These are phyloP conservation scores for Microtus montanus DNA, from an alignment of 2,113 vertebrate species.

Conservation along the genomic window DNA sequence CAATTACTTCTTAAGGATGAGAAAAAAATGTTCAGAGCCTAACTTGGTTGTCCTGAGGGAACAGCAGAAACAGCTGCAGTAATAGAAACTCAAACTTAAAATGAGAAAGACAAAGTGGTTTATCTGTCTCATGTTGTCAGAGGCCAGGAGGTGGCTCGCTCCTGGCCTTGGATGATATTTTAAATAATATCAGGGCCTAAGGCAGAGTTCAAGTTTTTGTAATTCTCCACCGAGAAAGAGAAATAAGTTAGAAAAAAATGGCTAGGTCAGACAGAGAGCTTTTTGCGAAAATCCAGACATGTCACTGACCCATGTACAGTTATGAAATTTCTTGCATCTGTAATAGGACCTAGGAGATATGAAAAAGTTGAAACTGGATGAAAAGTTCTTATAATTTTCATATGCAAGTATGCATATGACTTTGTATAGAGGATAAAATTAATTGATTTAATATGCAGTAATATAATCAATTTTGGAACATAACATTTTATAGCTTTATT, in stretches of 20 bases:
- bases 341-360: background rate
- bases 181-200: background rate
- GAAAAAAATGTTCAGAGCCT: background rate
- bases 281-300: background rate
- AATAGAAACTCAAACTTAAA: background rate
- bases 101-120: background rate
- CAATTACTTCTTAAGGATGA: background rate
- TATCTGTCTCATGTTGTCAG: background rate
- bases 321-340: background rate
- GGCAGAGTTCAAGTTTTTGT: background rate
- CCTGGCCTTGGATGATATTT: background rate
- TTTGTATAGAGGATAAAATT: background rate
- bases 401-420: background rate
- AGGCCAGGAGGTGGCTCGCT: background rate
- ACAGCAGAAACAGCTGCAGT: background rate
- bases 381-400: background rate
- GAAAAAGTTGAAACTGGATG: background rate
- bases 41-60: background rate
- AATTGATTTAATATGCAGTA: background rate
- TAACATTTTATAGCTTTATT: background rate
- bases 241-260: background rate
- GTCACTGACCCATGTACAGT: background rate
- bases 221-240: background rate
- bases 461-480: background rate
- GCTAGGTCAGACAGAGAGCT: background rate